Percentiles rank a stretch among this genome's conserved stretches.
phyloP scores from a whole-genome alignment of 2,113 vertebrate species.

The Eretmodus cyanostictus region DNA sequence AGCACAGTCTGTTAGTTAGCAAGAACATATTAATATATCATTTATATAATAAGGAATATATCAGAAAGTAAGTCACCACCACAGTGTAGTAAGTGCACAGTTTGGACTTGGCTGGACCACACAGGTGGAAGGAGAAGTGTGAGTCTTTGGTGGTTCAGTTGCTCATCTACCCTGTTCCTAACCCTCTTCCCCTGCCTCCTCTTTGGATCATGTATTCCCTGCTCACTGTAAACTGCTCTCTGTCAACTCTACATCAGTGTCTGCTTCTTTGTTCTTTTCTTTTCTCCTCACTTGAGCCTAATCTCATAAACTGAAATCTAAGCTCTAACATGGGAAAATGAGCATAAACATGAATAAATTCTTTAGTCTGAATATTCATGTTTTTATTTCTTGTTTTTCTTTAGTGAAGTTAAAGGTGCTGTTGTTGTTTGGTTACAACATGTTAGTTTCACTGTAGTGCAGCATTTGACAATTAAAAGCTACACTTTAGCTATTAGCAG shows the following conservation, averaged over 20 bases:
- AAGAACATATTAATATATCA: not conserved
- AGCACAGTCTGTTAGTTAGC: not conserved
- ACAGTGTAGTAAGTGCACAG: not conserved
- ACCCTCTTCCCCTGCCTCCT: not conserved
- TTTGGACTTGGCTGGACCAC: not conserved
- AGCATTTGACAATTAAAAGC: not conserved
- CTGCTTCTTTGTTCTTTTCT: not conserved
- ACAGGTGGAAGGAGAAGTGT: not conserved
- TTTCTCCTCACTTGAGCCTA: not conserved
- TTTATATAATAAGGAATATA: not conserved
- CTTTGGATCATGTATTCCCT: not conserved
- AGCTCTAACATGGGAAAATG: not conserved
- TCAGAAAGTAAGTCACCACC: not conserved
- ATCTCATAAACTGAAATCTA: not conserved
- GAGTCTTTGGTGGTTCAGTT: not conserved
- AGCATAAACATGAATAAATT: not conserved
- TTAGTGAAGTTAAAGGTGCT: not conserved
- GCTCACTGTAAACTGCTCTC: not conserved
- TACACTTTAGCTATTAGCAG: not conserved
- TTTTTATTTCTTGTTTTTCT: not conserved
- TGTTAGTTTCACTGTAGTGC: not conserved
- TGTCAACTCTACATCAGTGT: not conserved
- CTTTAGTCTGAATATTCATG: not conserved
- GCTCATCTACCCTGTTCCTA: not conserved
- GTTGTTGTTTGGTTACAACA: not conserved